Base-by-base conservation (phyloP, 2,797 vertebrate genomes). In the Megalops cyprinoides region DNA sequence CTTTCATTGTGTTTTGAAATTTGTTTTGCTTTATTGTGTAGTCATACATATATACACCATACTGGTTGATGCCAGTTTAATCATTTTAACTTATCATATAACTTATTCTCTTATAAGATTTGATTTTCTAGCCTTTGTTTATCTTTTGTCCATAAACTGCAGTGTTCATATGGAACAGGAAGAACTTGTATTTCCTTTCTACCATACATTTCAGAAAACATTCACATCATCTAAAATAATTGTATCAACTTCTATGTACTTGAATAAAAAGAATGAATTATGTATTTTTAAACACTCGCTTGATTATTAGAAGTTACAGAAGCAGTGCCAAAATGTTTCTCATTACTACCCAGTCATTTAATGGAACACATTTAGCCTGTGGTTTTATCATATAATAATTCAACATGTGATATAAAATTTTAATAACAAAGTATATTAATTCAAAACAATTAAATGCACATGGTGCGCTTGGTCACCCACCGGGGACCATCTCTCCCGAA, bases 361-460 rank as follows among this genome's bases (percentile, higher is more conserved):
- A 65, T 65, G 31, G 12, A 65, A 65, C 37, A 62, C 14, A 34
- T 34, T 25, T 60, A 60, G 6, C 51, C 2, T 15, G 18, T 18
- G 51, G 14, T 53, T 53, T 53, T 14, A 53, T 14, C 9, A 53
- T 14, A 53, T 15, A 44, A 39, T 44, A 71, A 71, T 71, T 7
- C 8, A 42, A 42, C 39, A 44, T 71, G 67, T 44, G 12, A 71
- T 71, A 71, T 42, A 71, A 1, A 28, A 44, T 42, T 71, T 71
- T 44, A 71, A 42, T 71, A 53, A 80, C 37, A 20, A 28, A 60
- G 51, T 74, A 53, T 74, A 28, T 48, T 79, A 53, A 74, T 67
- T 79, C 49, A 51, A 23, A 28, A 60, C 44, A 77, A 58, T 56
- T 51, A 77, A 56, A 79, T 49, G 55, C 79, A 74, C 39, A n/a